Evolutionary conservation across 2,888 invertebrate genomes (phyloP), one percentile per base, ranked within the genome.

Genomic region (Ceramica pisi): DNA sequence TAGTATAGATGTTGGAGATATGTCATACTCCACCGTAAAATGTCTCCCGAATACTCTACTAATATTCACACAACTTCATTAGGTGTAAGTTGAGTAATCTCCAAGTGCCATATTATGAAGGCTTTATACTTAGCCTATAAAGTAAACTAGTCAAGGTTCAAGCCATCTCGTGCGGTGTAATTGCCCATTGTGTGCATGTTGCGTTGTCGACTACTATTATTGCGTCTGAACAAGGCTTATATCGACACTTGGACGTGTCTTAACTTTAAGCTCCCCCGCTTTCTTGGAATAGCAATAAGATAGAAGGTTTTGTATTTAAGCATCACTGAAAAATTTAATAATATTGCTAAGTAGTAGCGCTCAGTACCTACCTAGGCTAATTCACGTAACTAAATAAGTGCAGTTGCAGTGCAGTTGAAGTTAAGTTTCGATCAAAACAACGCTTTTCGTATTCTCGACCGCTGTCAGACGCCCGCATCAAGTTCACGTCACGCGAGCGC

Each of bases 131-230:
- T 46, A 78, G 44, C 66, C 41, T 62, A 46, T 82, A 72, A 82
- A 57, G 48, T 73, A 65, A 60, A 67, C 78, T 23, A 57, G 46
- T 53, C 84, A 82, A 82, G 81, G 84, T 74, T 71, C 51, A 56
- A 65, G 16, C 53, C 65, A 72, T 73, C 64, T 80, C 65, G 69
- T 71, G 71, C 71, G 67, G 31, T 31, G 72, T 81, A 84, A 82
- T 81, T 66, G 16, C 50, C 78, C 50, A 82, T 82, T 84, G 84
- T 82, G 70, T 26, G 48, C 19, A n/a, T 23, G 21, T 82, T 82
- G 67, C 63, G 55, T 60, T 19, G 55, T 67, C 59, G 63, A 59
- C 55, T 66, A 55, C 21, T 41, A 38, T 55, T 41, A 71, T 57
- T 65, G 57, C 64, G 55, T 19, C 51, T 44, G 23, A 26, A 38